Conservation (phyloP, 2,797 vertebrate species). For the Petrocephalus schoutedeni region DNA sequence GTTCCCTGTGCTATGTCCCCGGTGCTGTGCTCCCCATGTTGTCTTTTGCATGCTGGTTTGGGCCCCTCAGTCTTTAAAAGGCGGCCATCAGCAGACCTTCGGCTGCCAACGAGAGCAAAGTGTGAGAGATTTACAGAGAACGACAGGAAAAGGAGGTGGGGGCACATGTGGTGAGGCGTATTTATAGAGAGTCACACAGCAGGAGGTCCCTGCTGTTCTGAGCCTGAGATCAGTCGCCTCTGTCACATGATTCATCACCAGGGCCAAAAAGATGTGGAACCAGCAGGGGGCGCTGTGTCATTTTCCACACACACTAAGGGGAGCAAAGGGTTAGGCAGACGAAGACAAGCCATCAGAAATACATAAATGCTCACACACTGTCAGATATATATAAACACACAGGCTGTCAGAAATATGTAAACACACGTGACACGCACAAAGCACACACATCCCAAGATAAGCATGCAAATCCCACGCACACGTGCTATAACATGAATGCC, state of each 20-base stretch:
- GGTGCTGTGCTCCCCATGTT: neutral
- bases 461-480: neutral
- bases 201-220: neutral
- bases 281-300: neutral
- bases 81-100: neutral
- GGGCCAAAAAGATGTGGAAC: neutral
- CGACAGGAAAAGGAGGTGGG: neutral
- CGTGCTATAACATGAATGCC: neutral
- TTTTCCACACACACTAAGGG: neutral
- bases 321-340: neutral
- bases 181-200: slow-evolving; percentile 7
- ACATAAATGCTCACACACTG: neutral
- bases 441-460: neutral
- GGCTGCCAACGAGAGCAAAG: neutral
- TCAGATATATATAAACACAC: neutral
- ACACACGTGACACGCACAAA: neutral
- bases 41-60: neutral
- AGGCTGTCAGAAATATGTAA: neutral
- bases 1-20: too few relatives aligned
- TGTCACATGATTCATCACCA: neutral
- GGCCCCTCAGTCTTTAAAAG: neutral
- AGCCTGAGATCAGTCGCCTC: neutral
- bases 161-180: neutral
- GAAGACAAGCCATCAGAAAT: neutral
- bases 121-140: neutral